A percentile compares a stretch with the other conserved stretches of the same genome.
phyloP scores from a whole-genome alignment of 2,888 invertebrate species.

The Epsilonema sp. region DNA sequence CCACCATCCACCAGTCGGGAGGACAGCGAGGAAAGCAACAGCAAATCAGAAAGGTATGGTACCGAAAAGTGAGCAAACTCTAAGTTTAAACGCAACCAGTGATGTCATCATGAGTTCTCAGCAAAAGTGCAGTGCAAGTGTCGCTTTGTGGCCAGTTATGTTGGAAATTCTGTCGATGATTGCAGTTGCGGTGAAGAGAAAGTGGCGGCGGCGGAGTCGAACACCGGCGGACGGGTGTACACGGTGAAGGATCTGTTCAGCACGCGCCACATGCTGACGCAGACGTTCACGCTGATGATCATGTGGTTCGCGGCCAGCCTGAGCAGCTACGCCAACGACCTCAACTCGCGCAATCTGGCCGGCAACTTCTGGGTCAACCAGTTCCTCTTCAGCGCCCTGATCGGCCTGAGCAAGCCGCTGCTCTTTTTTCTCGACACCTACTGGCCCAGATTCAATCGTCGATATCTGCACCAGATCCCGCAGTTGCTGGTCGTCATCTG shows the following conservation, averaged over 20 bases:
- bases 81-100: too few relatives aligned
- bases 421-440: neutral
- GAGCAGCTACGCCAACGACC: constrained; percentile 24
- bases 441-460: neutral
- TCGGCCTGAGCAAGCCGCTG: constrained; percentile 14
- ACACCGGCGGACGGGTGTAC: neutral
- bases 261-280: neutral
- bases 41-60: too few relatives aligned
- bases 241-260: neutral
- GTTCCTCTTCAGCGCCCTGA: constrained; percentile 21
- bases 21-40: too few relatives aligned
- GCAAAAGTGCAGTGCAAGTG: too few relatives aligned
- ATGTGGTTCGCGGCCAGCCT: constrained; percentile 16
- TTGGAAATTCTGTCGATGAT: too few relatives aligned
- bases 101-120: too few relatives aligned
- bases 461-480: neutral
- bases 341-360: constrained; percentile 20
- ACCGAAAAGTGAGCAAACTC: too few relatives aligned
- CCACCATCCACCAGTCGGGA: too few relatives aligned
- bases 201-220: neutral
- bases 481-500: neutral
- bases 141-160: too few relatives aligned
- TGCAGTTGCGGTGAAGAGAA: too few relatives aligned
- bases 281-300: neutral
- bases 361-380: constrained; percentile 24